Evolutionary conservation across 2,797 vertebrate genomes (phyloP).

Genomic region (Benthosema pterotum): DNA sequence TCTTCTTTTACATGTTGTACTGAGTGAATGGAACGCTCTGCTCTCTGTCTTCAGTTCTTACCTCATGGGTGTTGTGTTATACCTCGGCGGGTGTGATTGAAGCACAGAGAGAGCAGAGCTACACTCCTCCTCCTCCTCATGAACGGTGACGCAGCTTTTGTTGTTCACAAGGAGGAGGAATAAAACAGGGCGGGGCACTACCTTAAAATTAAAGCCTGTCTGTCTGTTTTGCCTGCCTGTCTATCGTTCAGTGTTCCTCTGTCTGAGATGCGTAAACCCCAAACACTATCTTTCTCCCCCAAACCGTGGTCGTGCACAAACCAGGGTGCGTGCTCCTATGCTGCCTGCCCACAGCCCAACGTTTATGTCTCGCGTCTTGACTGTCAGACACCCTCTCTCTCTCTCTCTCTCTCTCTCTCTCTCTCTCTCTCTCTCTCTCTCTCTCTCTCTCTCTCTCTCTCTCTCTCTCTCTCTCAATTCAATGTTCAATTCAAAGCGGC

Average conservation of each 20-base stretch:
- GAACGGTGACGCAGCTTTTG: constrained; percentile 18
- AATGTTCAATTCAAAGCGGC: too few species aligned
- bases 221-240: too few species aligned
- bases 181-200: constrained; percentile 20
- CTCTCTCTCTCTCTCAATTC: too few species aligned
- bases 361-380: too few species aligned
- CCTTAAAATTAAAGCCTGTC: background rate
- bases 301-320: too few species aligned
- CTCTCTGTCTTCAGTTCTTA: background rate
- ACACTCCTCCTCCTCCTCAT: constrained; percentile 24
- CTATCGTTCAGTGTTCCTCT: too few species aligned
- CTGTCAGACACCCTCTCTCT: background rate
- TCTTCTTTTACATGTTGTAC: too few species aligned
- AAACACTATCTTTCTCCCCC: too few species aligned
- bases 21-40: background rate
- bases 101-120: background rate
- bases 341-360: too few species aligned
- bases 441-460: constrained; percentile 1
- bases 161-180: constrained; percentile 1
- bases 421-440: background rate
- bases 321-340: too few species aligned
- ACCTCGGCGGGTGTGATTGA: background rate
- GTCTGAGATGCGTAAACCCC: too few species aligned
- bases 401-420: constrained; percentile 1
- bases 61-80: too few species aligned